Conservation (phyloP, 2,113 vertebrate genomes). For the Pyxicephalus adspersus region DNA sequence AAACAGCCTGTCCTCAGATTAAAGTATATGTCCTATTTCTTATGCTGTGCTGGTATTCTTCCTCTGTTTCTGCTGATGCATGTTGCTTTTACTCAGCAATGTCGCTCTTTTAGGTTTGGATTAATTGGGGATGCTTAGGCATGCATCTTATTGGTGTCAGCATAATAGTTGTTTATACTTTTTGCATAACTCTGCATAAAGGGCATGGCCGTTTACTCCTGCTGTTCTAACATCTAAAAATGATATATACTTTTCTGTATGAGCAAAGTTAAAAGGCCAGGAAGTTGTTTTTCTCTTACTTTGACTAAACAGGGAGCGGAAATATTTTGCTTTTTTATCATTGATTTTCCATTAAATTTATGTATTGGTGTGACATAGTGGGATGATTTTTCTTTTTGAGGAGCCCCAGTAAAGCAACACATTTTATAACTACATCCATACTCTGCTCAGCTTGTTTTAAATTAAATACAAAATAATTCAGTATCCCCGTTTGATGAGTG, state of each 20-base stretch:
- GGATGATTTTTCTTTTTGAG: no score
- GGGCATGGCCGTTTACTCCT: neutral
- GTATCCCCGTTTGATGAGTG: no score
- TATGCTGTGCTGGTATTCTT: neutral
- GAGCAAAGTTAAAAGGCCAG: no score
- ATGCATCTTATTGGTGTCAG: constrained; percentile 16
- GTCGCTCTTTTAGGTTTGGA: constrained; percentile 5
- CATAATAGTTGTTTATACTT: neutral
- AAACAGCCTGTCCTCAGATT: neutral
- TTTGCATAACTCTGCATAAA: neutral
- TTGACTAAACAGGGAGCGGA: no score
- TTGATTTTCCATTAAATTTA: no score
- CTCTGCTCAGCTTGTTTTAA: no score
- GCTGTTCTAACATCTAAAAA: neutral
- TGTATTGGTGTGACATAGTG: no score
- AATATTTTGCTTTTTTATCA: no score
- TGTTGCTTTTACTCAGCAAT: constrained; percentile 24
- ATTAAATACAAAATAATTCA: no score
- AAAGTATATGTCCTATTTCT: neutral
- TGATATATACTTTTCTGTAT: neutral
- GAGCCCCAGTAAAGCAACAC: no score
- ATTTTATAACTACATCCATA: no score
- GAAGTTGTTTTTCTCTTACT: no score
- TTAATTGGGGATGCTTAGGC: constrained; percentile 15
- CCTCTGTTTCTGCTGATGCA: constrained; percentile 18